Base-by-base conservation (phyloP, 2,113 vertebrate species). In the Pseudorhombus dupliciocellatus region DNA sequence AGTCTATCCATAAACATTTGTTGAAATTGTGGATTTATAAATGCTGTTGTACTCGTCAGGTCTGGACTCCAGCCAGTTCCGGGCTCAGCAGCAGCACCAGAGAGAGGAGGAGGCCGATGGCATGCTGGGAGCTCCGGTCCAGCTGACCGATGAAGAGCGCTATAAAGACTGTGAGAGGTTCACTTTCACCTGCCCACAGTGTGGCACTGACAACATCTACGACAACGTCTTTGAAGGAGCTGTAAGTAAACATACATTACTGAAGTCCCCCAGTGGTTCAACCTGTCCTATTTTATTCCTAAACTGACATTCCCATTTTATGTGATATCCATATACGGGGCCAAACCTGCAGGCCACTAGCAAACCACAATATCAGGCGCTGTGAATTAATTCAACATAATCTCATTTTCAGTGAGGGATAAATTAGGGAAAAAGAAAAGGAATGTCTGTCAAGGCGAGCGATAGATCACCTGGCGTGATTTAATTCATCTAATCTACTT, bases 111-210 rank as follows among this genome's bases (percentile, higher is more conserved):
- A 97, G 90, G 93, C 90, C 1, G 96, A 96, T 34, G 92, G 86
- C 73, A 92, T 92, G 55, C 91, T 98, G 88, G 97, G 97, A 77
- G 96, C 92, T 73, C 94, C 93, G 26, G 94, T 93, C 72, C 97
- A 98, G 88, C 95, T 98, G 77, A 96, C 95, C 0, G 97, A 99
- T 56, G 97, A 97, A 84, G 98, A 99, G 88, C 98, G 96, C 65
- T 99, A 96, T 61, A 96, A 91, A 67, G 96, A 98, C 83, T 97
- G 96, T 31, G 96, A 98, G 85, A 93, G 93, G 84, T 97, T 99
- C 91, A 95, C 93, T 63, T 97, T 97, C 90, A 80, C 89, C 79
- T 99, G 97, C 81, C 95, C 94, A 5, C 90, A 92, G 34, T 99
- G 98, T 1, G 93, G 93, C 84, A 96, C 94, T 0, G 95, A 98